Conservation (phyloP, 2,797 vertebrate species). For the Pterois miles region DNA sequence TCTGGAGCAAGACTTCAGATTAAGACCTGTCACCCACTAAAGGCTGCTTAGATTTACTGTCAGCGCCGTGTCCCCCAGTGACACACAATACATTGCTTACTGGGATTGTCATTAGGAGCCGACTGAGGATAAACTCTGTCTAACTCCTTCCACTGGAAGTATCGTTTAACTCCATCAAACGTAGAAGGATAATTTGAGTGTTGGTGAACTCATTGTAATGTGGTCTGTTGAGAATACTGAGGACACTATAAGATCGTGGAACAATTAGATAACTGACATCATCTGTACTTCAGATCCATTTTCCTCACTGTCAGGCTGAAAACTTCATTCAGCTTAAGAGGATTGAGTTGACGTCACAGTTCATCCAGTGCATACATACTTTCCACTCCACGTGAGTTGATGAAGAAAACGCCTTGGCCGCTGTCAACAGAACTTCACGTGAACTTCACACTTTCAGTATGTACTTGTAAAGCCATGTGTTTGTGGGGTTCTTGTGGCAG, state of each 20-base stretch:
- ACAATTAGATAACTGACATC: slow-evolving; percentile 24
- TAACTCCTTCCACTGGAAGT: slow-evolving; percentile 23
- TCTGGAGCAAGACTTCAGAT: slow-evolving; percentile 67
- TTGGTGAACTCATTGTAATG: slow-evolving; percentile 11
- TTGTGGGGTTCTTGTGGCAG: neutral
- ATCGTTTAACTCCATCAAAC: slow-evolving; percentile 27
- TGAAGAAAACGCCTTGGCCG: neutral
- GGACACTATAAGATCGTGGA: slow-evolving; percentile 1
- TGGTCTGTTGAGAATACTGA: neutral
- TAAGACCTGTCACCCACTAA: slow-evolving; percentile 59
- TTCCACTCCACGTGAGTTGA: neutral
- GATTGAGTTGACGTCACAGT: slow-evolving; percentile 13
- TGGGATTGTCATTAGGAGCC: slow-evolving; percentile 52
- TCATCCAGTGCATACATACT: slow-evolving; percentile 10
- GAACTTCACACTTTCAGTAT: slow-evolving; percentile 1
- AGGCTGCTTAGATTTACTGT: slow-evolving; percentile 58
- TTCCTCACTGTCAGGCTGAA: slow-evolving; percentile 28
- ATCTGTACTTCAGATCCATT: slow-evolving; percentile 14
- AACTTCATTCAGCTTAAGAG: neutral
- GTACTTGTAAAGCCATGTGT: neutral
- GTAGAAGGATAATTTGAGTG: neutral
- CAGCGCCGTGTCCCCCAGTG: slow-evolving; percentile 15
- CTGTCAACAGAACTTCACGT: neutral
- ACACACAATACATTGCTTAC: slow-evolving; percentile 35
- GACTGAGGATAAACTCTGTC: slow-evolving; percentile 3